Percentiles rank a stretch among this genome's conserved stretches.
These are phyloP conservation scores for Tinea trinotella DNA, from an alignment of 2,888 invertebrate species.

Conservation along the genomic window DNA sequence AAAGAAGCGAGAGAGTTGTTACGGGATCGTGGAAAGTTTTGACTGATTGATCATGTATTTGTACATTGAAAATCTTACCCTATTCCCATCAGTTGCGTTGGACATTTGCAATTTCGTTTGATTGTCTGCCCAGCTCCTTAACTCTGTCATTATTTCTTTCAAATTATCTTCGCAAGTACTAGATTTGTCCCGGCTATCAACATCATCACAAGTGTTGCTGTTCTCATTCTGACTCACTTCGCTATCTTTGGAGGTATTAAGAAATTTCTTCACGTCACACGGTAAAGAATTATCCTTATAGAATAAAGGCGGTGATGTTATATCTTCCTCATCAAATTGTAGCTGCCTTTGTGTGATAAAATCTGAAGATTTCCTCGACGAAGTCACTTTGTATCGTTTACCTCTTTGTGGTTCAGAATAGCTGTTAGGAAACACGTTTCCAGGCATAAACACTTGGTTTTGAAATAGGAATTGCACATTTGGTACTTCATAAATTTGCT, in stretches of 20 bases:
- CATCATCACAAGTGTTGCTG: slow-evolving; percentile 31
- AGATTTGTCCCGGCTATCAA: slow-evolving; percentile 31
- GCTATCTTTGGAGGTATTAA: slow-evolving; percentile 34
- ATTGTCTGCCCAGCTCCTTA: slow-evolving; percentile 60
- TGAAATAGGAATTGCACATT: slow-evolving; percentile 65
- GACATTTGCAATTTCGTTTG: slow-evolving; percentile 43
- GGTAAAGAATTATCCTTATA: slow-evolving; percentile 51
- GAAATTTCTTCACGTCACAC: slow-evolving; percentile 39
- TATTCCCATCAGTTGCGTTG: slow-evolving; percentile 47
- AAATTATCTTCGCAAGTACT: slow-evolving; percentile 45
- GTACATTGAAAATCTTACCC: slow-evolving; percentile 38
- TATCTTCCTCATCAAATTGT: slow-evolving; percentile 45
- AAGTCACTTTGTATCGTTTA: slow-evolving; percentile 26
- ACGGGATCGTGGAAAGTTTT: too few species aligned
- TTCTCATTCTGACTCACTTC: slow-evolving; percentile 39
- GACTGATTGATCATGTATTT: too few species aligned
- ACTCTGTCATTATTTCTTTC: slow-evolving; percentile 57
- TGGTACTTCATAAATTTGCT: slow-evolving; percentile 39
- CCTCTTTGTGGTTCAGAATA: slow-evolving; percentile 40
- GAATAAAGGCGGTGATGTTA: slow-evolving; percentile 37
- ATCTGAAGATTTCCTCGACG: slow-evolving; percentile 33
- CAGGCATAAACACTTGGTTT: slow-evolving; percentile 66
- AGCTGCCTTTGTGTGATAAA: slow-evolving; percentile 46
- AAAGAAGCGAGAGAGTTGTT: too few species aligned
- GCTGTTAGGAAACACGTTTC: slow-evolving; percentile 40